A percentile compares a stretch with the other conserved stretches of the same genome.
phyloP scores from a whole-genome alignment of 1,140 invertebrate genomes.

The Grapholita molesta region DNA sequence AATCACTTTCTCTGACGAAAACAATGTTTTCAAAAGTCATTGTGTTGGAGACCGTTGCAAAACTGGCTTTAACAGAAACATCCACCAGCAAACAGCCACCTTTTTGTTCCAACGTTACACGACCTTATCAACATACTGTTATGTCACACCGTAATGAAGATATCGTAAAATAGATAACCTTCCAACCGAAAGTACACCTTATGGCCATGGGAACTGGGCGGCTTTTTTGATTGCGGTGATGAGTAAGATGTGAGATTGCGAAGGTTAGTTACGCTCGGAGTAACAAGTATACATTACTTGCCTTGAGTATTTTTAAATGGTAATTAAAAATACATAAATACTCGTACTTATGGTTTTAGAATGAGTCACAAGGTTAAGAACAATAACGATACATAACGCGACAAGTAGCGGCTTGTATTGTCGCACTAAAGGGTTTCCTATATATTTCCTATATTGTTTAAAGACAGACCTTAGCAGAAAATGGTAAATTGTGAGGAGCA shows the following conservation, averaged over 20 bases:
- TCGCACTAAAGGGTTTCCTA: too few species aligned
- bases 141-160: neutral
- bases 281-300: neutral
- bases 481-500: too few species aligned
- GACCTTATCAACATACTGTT: neutral
- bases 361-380: neutral
- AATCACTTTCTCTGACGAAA: conserved; percentile 3
- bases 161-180: neutral
- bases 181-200: neutral
- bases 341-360: neutral
- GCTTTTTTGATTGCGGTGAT: neutral
- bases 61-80: neutral
- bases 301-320: neutral
- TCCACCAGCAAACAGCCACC: neutral
- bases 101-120: neutral
- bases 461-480: too few species aligned
- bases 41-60: neutral
- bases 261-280: neutral
- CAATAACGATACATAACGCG: neutral
- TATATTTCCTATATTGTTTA: too few species aligned
- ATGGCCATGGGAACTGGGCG: neutral
- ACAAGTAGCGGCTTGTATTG: too few species aligned
- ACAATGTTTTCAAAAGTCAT: neutral
- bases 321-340: conserved; percentile 1
- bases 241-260: neutral